phyloP scores from a whole-genome alignment of 2,888 invertebrate genomes.

The Alloscopus bannaensis region DNA sequence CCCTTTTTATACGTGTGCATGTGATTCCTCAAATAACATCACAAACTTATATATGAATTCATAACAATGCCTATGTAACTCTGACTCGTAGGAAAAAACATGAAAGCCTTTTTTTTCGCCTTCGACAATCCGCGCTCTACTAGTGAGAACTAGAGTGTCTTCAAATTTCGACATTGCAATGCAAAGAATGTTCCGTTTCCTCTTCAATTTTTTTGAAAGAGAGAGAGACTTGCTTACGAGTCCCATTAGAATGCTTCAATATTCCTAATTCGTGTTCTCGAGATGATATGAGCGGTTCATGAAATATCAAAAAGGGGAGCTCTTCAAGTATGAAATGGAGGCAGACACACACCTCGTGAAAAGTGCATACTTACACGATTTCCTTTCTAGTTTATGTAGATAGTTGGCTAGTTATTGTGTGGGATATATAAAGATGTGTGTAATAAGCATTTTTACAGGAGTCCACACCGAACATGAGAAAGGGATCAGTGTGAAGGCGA shows the following conservation, averaged over 20 bases:
- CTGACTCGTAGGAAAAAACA: not conserved
- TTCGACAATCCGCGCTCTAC: slow-evolving; percentile 8
- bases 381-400: not conserved
- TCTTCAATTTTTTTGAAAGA: slow-evolving; percentile 38
- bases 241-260: slow-evolving; percentile 55
- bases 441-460: slow-evolving; percentile 50
- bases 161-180: slow-evolving; percentile 36
- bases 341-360: slow-evolving; percentile 16
- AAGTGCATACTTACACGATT: not conserved
- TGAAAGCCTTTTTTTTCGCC: slow-evolving; percentile 12
- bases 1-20: slow-evolving; percentile 46
- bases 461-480: not conserved
- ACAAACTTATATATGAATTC: slow-evolving; percentile 46
- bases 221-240: slow-evolving; percentile 23
- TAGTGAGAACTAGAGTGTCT: not conserved
- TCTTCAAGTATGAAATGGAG: slow-evolving; percentile 14
- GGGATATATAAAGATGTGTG: slow-evolving; percentile 42
- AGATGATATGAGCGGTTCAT: slow-evolving; percentile 43
- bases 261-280: slow-evolving; percentile 44
- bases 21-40: slow-evolving; percentile 46
- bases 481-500: slow-evolving; percentile 40
- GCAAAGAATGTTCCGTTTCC: slow-evolving; percentile 52
- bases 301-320: slow-evolving; percentile 21
- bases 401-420: slow-evolving; percentile 40
- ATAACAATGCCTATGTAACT: slow-evolving; percentile 24